These are phyloP conservation scores for Caenorhabditis parvicauda DNA, from an alignment of 2,888 invertebrate genomes.

Conservation along the genomic window DNA sequence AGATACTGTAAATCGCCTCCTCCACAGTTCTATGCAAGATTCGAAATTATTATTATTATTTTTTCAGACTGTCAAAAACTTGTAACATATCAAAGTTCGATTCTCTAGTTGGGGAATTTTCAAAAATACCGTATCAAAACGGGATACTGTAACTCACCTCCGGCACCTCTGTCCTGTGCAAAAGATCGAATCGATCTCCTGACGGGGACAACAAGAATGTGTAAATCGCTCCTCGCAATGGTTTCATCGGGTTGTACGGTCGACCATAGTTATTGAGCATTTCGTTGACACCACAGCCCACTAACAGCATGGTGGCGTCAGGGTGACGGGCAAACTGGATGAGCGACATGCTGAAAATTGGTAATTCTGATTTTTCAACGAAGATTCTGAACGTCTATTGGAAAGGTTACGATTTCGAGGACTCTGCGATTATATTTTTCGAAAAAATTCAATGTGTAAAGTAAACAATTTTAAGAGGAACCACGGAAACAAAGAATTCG, in stretches of 20 bases:
- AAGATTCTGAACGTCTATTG: no score
- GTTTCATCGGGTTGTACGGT: background rate
- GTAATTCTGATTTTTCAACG: constrained; percentile 8
- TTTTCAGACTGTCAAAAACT: no score
- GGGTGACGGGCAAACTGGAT: constrained; percentile 76
- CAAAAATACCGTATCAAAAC: no score
- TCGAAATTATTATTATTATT: no score
- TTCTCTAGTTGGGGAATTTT: background rate
- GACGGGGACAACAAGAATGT: constrained; percentile 65
- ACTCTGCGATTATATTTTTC: background rate
- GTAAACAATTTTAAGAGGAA: constrained; percentile 1
- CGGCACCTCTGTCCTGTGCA: constrained; percentile 78
- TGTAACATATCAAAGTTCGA: no score
- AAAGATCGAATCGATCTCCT: constrained; percentile 81
- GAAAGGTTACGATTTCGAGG: no score
- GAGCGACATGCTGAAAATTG: constrained; percentile 69
- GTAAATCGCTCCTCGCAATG: constrained; percentile 58
- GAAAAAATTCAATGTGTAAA: constrained; percentile 8
- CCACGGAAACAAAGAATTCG: no score
- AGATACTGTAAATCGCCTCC: no score
- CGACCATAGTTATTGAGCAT: constrained; percentile 76
- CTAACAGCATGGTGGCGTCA: constrained; percentile 73
- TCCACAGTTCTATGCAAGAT: no score
- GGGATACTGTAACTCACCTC: constrained; percentile 30
- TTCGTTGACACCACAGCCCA: constrained; percentile 87